These are phyloP conservation scores for Drosophila bifasciata DNA, from an alignment of 1,140 invertebrate species.

Conservation along the genomic window DNA sequence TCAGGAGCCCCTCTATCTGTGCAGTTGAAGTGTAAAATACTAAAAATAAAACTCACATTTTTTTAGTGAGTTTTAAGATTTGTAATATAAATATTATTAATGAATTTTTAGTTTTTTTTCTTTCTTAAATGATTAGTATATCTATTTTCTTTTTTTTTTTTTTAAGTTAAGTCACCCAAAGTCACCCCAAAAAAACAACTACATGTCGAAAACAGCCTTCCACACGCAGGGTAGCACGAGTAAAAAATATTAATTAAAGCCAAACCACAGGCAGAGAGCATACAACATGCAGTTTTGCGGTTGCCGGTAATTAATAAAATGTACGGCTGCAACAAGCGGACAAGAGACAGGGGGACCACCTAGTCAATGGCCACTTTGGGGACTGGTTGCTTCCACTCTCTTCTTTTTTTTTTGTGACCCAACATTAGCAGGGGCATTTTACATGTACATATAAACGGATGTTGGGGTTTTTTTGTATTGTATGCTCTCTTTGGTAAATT, in stretches of 20 bases:
- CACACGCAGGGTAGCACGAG: slow-evolving; percentile 5
- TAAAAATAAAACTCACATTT: no score
- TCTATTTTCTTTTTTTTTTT: no score
- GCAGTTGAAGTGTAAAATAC: no score
- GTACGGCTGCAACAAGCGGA: slow-evolving; percentile 29
- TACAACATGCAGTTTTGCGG: slow-evolving; percentile 69
- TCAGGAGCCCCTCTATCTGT: no score
- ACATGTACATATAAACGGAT: slow-evolving; percentile 19
- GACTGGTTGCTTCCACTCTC: slow-evolving; percentile 34
- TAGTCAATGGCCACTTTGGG: slow-evolving; percentile 61
- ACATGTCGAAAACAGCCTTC: not conserved
- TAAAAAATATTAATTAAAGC: slow-evolving; percentile 76
- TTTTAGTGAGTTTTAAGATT: no score
- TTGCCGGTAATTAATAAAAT: slow-evolving; percentile 74
- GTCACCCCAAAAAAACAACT: no score
- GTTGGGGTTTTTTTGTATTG: not conserved
- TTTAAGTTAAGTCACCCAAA: no score
- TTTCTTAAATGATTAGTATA: no score
- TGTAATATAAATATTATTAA: no score
- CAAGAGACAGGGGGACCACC: slow-evolving; percentile 1
- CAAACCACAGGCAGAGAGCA: slow-evolving; percentile 60
- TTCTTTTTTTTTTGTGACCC: slow-evolving; percentile 36
- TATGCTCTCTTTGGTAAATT: slow-evolving; percentile 36
- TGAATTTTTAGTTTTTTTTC: no score
- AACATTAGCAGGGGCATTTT: slow-evolving; percentile 61